These are phyloP conservation scores for Brenthis ino DNA, from an alignment of 2,888 invertebrate genomes.

Conservation along the genomic window DNA sequence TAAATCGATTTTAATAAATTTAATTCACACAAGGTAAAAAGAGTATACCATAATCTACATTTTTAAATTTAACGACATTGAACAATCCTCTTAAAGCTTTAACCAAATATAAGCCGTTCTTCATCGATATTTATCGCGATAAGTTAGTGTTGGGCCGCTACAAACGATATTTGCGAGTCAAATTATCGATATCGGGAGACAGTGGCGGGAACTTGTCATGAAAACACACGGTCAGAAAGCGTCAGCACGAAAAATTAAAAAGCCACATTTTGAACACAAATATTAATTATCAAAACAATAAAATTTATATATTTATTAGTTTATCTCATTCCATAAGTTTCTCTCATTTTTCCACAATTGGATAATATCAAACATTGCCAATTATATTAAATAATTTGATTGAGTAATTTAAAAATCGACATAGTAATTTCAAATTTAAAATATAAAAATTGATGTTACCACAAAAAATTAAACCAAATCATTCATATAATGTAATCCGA, in stretches of 20 bases:
- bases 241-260: background rate
- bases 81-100: constrained; percentile 22
- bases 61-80: constrained; percentile 1
- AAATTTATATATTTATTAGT: too few species aligned
- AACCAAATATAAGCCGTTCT: constrained; percentile 47
- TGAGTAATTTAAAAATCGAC: too few species aligned
- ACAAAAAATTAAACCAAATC: too few species aligned
- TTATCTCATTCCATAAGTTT: too few species aligned
- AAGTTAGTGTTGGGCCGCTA: constrained; percentile 54
- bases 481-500: too few species aligned
- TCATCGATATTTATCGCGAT: constrained; percentile 63
- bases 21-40: background rate
- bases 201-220: constrained; percentile 36
- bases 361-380: too few species aligned
- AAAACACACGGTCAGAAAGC: constrained; percentile 47
- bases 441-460: too few species aligned
- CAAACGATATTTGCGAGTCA: constrained; percentile 69
- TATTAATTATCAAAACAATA: background rate
- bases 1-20: too few species aligned
- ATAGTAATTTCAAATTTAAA: too few species aligned
- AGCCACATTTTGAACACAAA: background rate
- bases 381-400: too few species aligned
- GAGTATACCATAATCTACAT: background rate
- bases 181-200: constrained; percentile 60
- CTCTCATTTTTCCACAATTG: too few species aligned